Conservation (phyloP, 2,113 vertebrate genomes). For the Excalfactoria chinensis region DNA sequence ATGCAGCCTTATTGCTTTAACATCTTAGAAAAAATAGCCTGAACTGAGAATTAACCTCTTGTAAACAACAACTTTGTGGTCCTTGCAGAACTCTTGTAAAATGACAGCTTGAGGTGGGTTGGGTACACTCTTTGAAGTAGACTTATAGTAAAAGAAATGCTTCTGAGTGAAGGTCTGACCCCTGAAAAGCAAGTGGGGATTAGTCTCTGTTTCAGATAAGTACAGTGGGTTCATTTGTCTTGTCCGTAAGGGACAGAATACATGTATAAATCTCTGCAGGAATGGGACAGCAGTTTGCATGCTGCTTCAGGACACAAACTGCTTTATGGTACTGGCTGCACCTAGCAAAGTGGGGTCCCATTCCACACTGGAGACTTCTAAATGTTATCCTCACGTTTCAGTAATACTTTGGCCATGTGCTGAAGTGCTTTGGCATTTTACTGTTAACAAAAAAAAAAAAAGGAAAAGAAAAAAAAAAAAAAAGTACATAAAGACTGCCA, state of each 20-base stretch:
- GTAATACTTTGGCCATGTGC: background rate
- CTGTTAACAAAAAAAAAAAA: background rate
- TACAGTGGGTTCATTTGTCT: background rate
- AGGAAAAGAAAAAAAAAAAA: background rate
- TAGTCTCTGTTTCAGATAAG: background rate
- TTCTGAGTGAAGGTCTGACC: background rate
- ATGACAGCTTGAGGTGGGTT: background rate
- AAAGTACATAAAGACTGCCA: background rate
- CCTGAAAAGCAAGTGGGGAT: background rate
- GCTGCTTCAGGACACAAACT: background rate
- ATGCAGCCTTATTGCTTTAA: conserved; percentile 1
- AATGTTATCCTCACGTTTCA: background rate
- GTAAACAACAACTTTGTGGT: background rate
- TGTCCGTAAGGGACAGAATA: background rate
- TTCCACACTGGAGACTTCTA: background rate
- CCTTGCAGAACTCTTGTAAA: background rate
- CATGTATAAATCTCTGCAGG: background rate
- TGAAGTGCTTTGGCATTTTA: background rate
- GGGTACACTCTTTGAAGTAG: background rate
- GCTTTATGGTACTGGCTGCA: fast-evolving
- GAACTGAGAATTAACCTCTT: background rate
- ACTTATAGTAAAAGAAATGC: background rate
- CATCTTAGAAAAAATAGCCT: background rate
- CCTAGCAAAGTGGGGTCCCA: background rate
- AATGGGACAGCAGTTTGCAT: background rate